Conservation (phyloP, 2,113 vertebrate genomes). For the Channa maculata region DNA sequence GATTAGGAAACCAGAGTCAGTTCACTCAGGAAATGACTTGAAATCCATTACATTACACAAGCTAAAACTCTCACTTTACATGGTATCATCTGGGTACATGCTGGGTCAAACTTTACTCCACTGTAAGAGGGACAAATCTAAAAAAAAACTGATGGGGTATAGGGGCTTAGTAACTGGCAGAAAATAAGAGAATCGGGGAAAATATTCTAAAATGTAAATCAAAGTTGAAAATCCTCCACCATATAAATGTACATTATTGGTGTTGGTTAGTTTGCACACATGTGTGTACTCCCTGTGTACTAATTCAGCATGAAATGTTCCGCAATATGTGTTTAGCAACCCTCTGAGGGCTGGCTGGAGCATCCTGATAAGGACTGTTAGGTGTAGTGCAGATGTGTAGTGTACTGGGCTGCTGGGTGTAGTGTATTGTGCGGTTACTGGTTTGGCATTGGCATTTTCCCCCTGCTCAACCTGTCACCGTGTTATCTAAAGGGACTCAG, state of each 20-base stretch:
- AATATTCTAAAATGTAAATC: conserved; percentile 67
- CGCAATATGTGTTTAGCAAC: conserved; percentile 49
- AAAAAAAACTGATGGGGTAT: conserved; percentile 40
- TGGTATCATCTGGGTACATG: conserved; percentile 15
- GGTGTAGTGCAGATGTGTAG: conserved; percentile 42
- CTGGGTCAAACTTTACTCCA: conserved; percentile 34
- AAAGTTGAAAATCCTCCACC: conserved; percentile 66
- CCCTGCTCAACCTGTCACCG: conserved; percentile 39
- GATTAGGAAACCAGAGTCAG: background rate
- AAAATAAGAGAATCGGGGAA: conserved; percentile 10
- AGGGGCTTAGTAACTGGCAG: background rate
- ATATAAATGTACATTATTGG: conserved; percentile 40
- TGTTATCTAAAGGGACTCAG: conserved; percentile 69
- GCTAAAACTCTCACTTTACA: conserved; percentile 26
- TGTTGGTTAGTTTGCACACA: conserved; percentile 38
- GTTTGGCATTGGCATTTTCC: conserved; percentile 43
- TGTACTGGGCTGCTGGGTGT: conserved; percentile 41
- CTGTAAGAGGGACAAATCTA: conserved; percentile 14
- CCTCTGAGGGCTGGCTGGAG: conserved; percentile 69
- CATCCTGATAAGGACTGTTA: conserved; percentile 68
- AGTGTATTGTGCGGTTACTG: conserved; percentile 37
- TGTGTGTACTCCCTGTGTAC: conserved; percentile 24
- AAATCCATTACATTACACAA: conserved; percentile 18
- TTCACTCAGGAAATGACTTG: conserved; percentile 13
- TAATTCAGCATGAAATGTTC: conserved; percentile 41